Conservation (phyloP, 2,113 vertebrate genomes). For the Phainopepla nitens region DNA sequence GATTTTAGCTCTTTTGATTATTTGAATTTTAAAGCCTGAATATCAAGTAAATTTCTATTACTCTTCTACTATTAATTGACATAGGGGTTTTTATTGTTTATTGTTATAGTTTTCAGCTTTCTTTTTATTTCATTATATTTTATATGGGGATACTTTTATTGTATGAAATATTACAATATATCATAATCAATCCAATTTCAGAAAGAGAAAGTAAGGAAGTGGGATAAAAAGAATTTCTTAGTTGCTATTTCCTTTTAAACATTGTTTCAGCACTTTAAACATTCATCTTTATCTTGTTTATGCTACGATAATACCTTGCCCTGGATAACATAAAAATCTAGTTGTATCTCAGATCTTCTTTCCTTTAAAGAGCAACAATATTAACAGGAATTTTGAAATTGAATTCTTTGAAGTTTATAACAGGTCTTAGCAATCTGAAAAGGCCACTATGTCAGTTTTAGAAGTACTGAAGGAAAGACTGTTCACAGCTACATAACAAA, state of each 20-base stretch:
- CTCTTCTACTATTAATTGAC: background rate
- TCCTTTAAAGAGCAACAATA: background rate
- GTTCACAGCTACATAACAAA: background rate
- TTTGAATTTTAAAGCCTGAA: background rate
- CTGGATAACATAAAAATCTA: background rate
- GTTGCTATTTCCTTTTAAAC: background rate
- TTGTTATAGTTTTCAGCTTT: background rate
- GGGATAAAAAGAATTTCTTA: background rate
- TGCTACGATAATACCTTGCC: background rate
- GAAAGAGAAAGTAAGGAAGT: background rate
- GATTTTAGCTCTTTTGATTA: background rate
- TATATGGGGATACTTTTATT: background rate
- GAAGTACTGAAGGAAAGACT: background rate
- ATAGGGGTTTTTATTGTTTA: background rate
- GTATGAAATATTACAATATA: background rate
- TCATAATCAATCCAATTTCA: background rate
- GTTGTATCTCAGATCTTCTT: background rate
- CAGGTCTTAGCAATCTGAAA: background rate
- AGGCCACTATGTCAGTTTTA: background rate
- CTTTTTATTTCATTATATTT: background rate
- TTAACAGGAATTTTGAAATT: background rate
- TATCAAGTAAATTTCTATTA: background rate
- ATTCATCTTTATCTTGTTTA: background rate
- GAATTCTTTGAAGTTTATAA: background rate
- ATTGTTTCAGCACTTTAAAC: background rate